Conservation (phyloP, 2,888 invertebrate genomes). For the Nephrotoma guestfalica region DNA sequence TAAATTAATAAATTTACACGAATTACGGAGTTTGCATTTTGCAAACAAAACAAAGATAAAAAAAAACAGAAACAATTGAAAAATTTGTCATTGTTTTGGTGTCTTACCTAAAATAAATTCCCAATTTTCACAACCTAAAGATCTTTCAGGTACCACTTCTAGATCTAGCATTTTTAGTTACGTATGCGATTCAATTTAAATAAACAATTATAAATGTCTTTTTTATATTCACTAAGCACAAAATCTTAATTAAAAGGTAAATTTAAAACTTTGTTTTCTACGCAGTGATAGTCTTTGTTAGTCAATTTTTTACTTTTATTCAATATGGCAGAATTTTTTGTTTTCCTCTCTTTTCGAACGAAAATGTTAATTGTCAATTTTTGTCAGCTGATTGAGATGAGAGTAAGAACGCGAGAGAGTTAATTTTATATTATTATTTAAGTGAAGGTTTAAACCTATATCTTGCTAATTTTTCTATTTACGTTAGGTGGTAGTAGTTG, state of each 20-base stretch:
- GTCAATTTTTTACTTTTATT: not conserved
- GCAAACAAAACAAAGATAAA: not conserved
- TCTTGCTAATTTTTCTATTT: not conserved
- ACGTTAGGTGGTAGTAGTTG: not conserved
- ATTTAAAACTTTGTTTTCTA: constrained; percentile 7
- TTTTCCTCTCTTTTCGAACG: not conserved
- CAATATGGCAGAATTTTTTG: not conserved
- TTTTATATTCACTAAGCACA: not conserved
- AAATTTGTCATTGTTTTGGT: not conserved
- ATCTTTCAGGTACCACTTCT: constrained; percentile 91
- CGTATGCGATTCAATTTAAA: not conserved
- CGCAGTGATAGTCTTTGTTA: constrained; percentile 5
- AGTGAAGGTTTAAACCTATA: not conserved
- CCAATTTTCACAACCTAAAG: constrained; percentile 94
- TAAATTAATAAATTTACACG: not conserved
- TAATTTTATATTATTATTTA: not conserved
- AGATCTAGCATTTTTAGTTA: constrained; percentile 75
- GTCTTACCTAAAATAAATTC: constrained; percentile 86
- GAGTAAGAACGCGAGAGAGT: not conserved
- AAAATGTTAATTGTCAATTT: not conserved
- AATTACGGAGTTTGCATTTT: not conserved
- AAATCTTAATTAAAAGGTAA: not conserved
- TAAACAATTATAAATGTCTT: not conserved
- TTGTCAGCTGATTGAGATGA: not conserved
- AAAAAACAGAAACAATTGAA: not conserved